Percentiles rank a stretch among this genome's conserved stretches.
These are phyloP conservation scores for Conops quadrifasciatus DNA, from an alignment of 2,888 invertebrate genomes.

Conservation along the genomic window DNA sequence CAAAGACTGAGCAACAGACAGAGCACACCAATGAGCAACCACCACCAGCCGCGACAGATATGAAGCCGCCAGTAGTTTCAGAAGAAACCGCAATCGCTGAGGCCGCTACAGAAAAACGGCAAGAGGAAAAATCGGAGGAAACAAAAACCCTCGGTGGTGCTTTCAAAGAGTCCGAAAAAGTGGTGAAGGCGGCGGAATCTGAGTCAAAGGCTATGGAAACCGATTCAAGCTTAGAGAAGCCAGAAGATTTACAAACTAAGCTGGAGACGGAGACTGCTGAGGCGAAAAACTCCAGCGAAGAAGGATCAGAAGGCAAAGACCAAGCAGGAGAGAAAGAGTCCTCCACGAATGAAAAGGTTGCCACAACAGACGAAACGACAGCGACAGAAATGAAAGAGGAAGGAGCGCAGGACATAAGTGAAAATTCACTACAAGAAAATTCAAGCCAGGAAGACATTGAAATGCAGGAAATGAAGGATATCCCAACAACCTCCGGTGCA, in stretches of 20 bases:
- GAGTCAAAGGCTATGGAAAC: too few species aligned
- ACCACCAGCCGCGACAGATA: slow-evolving; percentile 7
- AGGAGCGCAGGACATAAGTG: neutral
- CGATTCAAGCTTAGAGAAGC: neutral
- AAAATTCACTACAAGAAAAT: neutral
- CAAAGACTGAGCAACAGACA: slow-evolving; percentile 43
- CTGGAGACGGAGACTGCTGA: neutral
- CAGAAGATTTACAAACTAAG: neutral
- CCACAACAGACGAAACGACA: slow-evolving; percentile 7
- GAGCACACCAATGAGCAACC: slow-evolving; percentile 28
- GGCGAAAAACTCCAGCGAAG: slow-evolving; percentile 51
- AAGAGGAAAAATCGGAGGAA: slow-evolving; percentile 24
- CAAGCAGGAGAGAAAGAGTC: slow-evolving; percentile 15
- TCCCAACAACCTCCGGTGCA: slow-evolving; percentile 15
- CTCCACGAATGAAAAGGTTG: neutral
- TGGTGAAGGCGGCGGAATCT: too few species aligned
- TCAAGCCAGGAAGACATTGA: neutral
- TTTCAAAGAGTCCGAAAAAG: slow-evolving; percentile 60
- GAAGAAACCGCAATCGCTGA: neutral
- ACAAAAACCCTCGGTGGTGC: slow-evolving; percentile 47
- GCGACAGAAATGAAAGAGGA: slow-evolving; percentile 19
- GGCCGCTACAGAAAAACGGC: neutral
- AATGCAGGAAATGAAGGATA: neutral
- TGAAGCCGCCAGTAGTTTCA: neutral
- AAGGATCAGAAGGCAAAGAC: neutral